Percentiles rank a stretch among this genome's conserved stretches.
These are phyloP conservation scores for Bombus sylvicola DNA, from an alignment of 1,140 invertebrate species.

Conservation along the genomic window DNA sequence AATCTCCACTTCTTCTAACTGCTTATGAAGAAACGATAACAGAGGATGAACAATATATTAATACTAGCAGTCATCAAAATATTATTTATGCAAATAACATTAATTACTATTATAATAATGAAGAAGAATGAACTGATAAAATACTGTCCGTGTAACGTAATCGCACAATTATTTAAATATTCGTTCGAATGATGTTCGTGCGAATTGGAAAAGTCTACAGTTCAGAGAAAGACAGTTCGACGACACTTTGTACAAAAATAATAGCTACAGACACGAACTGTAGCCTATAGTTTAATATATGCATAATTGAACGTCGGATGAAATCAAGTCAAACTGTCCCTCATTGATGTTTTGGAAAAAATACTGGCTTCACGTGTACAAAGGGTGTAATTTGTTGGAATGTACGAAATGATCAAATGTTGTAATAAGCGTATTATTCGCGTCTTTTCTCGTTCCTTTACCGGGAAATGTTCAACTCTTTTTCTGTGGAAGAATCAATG, in stretches of 20 bases:
- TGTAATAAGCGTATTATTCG: constrained; percentile 19
- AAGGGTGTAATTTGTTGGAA: neutral
- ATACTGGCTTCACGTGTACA: neutral
- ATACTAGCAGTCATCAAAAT: neutral
- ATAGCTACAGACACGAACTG: too few species aligned
- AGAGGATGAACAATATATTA: neutral
- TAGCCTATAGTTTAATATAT: too few species aligned
- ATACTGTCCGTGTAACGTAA: neutral
- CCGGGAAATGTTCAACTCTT: constrained; percentile 39
- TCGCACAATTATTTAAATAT: neutral
- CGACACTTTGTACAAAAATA: neutral
- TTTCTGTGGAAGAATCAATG: constrained; percentile 44
- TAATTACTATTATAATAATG: too few species aligned
- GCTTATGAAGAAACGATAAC: neutral
- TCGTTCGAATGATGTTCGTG: neutral
- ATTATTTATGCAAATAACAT: too few species aligned
- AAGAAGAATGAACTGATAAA: neutral
- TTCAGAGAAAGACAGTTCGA: neutral
- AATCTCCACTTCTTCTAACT: neutral
- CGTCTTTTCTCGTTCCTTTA: neutral
- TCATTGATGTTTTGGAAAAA: neutral
- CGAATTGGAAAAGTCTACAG: too few species aligned
- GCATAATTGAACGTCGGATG: too few species aligned
- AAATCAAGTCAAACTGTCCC: neutral
- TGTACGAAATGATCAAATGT: constrained; percentile 7